Conservation (phyloP, 1,140 invertebrate genomes). For the Musca vetustissima region DNA sequence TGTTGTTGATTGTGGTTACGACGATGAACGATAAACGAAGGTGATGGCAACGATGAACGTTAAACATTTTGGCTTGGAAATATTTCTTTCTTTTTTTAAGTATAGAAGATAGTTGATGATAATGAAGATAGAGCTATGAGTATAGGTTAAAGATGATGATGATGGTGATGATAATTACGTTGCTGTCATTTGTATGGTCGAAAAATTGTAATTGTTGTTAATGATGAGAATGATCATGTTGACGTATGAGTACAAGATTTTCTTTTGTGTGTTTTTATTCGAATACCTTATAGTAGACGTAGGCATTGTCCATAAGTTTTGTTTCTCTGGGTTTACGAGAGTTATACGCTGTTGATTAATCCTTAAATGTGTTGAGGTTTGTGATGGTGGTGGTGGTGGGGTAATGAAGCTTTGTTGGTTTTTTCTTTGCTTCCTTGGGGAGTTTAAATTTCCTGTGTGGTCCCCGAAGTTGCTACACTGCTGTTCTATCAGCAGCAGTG, state of each 20-base stretch:
- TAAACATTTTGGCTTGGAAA: too few relatives aligned
- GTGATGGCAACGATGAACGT: too few relatives aligned
- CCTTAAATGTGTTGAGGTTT: background rate
- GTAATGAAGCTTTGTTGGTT: background rate
- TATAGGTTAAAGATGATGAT: too few relatives aligned
- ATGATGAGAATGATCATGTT: background rate
- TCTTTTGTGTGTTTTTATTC: constrained; percentile 25
- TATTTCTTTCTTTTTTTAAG: too few relatives aligned
- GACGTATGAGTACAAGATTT: background rate
- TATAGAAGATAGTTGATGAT: too few relatives aligned
- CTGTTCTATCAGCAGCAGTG: background rate
- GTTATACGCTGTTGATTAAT: background rate
- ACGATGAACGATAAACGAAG: too few relatives aligned
- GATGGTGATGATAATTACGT: too few relatives aligned
- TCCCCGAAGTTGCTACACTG: background rate
- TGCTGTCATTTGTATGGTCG: background rate
- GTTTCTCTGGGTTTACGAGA: constrained; percentile 28
- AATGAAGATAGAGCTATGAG: too few relatives aligned
- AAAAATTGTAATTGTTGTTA: background rate
- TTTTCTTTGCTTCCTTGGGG: background rate
- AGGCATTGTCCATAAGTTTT: constrained; percentile 56
- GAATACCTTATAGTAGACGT: constrained; percentile 56
- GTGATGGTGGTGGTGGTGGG: background rate
- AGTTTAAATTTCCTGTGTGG: too few relatives aligned
- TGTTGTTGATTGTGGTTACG: too few relatives aligned